Evolutionary conservation across 2,888 invertebrate genomes (phyloP).

Genomic region (Lagria hirta): DNA sequence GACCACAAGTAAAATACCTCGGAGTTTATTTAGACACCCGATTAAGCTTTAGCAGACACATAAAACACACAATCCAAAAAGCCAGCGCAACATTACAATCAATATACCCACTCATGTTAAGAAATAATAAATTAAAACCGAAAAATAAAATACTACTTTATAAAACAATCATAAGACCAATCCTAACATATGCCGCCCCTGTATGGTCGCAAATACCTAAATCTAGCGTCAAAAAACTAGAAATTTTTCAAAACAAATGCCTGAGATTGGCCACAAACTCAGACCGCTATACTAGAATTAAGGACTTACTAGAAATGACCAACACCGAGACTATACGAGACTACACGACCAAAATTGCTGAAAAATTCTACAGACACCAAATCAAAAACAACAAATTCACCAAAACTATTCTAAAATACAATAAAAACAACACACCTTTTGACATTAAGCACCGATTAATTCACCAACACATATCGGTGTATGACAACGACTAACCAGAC

Average conservation of each 20-base stretch:
- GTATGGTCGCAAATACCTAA: background rate
- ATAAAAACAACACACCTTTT: background rate
- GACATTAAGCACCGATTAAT: background rate
- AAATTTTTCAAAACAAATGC: background rate
- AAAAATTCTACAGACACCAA: background rate
- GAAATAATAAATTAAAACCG: conserved; percentile 9
- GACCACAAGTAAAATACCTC: conserved; percentile 20
- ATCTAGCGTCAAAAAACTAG: background rate
- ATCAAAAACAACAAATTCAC: background rate
- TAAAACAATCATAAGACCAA: conserved; percentile 4
- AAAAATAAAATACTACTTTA: conserved; percentile 11
- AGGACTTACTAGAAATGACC: no score
- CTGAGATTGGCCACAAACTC: background rate
- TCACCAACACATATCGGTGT: no score
- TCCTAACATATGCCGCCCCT: background rate
- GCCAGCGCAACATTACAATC: conserved; percentile 3
- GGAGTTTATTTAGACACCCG: conserved; percentile 19
- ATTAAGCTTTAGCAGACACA: conserved; percentile 20
- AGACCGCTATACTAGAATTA: background rate
- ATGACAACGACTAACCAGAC: no score
- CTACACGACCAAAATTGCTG: background rate
- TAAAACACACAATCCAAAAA: conserved; percentile 11
- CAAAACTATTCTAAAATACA: background rate
- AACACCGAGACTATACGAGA: background rate
- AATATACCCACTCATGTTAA: conserved; percentile 17